Percentiles rank a stretch among this genome's conserved stretches.
Conservation (phyloP, 2,888 invertebrate species). For the Argyresthia goedartella region DNA sequence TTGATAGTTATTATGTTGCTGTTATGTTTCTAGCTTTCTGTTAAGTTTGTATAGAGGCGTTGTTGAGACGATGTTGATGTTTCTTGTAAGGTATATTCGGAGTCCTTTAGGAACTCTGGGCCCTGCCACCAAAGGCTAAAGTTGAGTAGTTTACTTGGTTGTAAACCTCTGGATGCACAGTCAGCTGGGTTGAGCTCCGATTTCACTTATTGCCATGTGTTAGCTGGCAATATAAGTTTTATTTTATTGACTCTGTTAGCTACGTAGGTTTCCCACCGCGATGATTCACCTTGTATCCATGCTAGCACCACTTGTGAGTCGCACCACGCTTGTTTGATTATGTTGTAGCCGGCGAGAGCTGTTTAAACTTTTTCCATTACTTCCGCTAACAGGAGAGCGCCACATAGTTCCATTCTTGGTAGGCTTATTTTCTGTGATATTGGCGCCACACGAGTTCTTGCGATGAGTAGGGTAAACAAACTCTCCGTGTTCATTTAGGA, state of each 20-base stretch:
- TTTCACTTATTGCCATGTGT: neutral
- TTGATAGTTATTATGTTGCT: too few species aligned
- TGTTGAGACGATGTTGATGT: neutral
- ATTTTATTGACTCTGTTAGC: neutral
- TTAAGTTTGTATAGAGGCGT: neutral
- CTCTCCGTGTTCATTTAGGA: neutral
- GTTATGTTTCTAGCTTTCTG: neutral
- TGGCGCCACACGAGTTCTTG: neutral
- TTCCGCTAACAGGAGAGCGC: neutral
- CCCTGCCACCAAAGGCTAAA: slow-evolving; percentile 2
- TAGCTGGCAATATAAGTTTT: neutral
- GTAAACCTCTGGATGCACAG: neutral
- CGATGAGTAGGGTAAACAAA: neutral
- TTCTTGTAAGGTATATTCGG: neutral
- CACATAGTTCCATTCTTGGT: neutral
- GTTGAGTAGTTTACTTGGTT: neutral
- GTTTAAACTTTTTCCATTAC: neutral
- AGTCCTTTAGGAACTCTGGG: neutral
- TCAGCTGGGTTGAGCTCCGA: slow-evolving; percentile 1
- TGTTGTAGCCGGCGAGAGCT: neutral
- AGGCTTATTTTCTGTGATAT: neutral
- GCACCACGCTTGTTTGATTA: neutral
- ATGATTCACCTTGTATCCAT: neutral
- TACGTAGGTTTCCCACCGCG: neutral
- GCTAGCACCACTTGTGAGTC: slow-evolving; percentile 3